Evolutionary conservation across 2,113 vertebrate species (phyloP), one percentile per base, ranked within the genome.

Genomic region (Otolemur garnettii): DNA sequence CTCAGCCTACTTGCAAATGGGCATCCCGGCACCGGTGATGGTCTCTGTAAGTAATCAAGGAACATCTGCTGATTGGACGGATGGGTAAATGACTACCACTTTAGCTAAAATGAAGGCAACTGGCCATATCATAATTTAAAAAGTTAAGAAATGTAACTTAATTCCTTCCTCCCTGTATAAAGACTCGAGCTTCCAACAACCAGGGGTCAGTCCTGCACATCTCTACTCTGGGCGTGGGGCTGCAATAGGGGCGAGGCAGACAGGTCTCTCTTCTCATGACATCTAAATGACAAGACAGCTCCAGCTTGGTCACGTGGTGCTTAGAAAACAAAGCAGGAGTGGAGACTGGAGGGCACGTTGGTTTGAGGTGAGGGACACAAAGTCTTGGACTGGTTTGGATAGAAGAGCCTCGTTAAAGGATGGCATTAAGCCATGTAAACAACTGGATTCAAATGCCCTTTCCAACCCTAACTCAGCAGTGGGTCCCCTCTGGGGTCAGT

Each of bases 21-120:
- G 28, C n/a, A 8, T 4, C 15, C 33, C 24, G 72, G 59, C 12
- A 91, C n/a, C 38, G 90, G 75, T 30, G 50, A 93, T 17, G 77
- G 14, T 82, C 87, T 13, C 57, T 78, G 38, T 60, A 82, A 93
- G 11, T 53, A 87, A 84, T 96, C 28, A 97, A 92, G 35, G 87
- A 80, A 59, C 68, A 21, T 57, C 69, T 74, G 33, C 68, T 66
- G 26, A 50, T 14, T 90, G 7, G 24, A 42, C 85, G 1, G 18
- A 68, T 42, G 11, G 28, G 78, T 66, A 77, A 77, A 77, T 38
- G 57, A 77, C 7, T 69, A 74, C 35, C 8, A 81, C 10, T 90
- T 64, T 81, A 79, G 35, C 33, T 72, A 69, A 91, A 92, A 93
- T 97, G 15, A 87, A 84, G 45, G 57, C 38, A 96, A 93, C 80